Evolutionary conservation across 2,113 vertebrate genomes (phyloP).

Genomic region (Bothrops jararaca): DNA sequence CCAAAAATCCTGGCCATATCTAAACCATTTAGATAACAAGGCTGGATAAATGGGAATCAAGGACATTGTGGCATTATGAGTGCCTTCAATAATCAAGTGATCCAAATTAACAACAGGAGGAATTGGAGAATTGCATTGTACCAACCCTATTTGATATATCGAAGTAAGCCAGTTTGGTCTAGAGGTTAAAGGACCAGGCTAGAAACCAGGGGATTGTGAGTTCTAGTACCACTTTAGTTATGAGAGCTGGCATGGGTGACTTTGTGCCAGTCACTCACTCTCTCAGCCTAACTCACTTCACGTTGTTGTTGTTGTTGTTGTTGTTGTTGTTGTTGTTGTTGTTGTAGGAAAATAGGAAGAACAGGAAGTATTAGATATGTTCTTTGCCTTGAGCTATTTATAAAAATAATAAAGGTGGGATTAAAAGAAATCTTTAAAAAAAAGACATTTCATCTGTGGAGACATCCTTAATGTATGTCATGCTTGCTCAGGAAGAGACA

Average conservation of each 20-base stretch:
- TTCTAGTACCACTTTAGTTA: not conserved
- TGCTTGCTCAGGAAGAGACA: not conserved
- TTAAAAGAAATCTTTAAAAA: not conserved
- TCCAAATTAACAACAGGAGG: not conserved
- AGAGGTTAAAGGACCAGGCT: not conserved
- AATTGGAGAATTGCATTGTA: not conserved
- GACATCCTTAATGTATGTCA: not conserved
- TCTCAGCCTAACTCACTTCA: not conserved
- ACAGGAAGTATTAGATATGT: not conserved
- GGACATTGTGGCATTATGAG: not conserved
- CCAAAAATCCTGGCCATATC: not conserved
- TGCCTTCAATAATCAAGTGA: not conserved
- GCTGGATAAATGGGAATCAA: not conserved
- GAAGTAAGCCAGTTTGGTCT: not conserved
- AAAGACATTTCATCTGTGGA: not conserved
- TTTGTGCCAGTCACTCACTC: not conserved
- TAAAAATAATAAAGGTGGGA: not conserved
- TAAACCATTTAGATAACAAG: not conserved
- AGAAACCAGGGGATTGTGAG: not conserved
- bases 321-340: too few species aligned
- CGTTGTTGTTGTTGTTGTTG: not conserved
- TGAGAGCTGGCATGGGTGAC: not conserved
- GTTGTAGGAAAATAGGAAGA: not conserved
- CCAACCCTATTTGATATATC: not conserved
- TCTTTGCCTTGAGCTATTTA: not conserved